These are phyloP conservation scores for Channa striata DNA, from an alignment of 2,797 vertebrate species.

Conservation along the genomic window DNA sequence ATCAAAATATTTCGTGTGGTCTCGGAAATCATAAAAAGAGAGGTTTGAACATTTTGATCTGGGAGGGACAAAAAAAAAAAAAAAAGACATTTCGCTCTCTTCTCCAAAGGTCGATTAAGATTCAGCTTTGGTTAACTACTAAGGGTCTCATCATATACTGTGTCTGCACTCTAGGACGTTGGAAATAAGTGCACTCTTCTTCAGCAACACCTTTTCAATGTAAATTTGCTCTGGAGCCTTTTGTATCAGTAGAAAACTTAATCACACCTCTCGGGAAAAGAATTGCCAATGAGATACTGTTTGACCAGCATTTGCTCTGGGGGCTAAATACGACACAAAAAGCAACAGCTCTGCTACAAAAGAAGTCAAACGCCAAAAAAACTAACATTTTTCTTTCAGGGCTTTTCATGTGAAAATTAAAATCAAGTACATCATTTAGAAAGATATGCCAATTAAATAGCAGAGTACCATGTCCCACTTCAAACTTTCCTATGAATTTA, in stretches of 20 bases:
- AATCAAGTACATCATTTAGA: slow-evolving; percentile 70
- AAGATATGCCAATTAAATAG: slow-evolving; percentile 80
- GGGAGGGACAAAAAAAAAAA: slow-evolving; percentile 81
- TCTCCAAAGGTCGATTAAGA: slow-evolving; percentile 77
- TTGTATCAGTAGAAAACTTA: slow-evolving; percentile 51
- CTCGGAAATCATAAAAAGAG: slow-evolving; percentile 79
- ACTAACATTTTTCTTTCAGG: slow-evolving; percentile 61
- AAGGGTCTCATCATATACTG: slow-evolving; percentile 84
- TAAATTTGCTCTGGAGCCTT: slow-evolving; percentile 73
- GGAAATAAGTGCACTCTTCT: slow-evolving; percentile 95
- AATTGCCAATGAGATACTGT: slow-evolving; percentile 66
- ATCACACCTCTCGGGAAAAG: slow-evolving; percentile 65
- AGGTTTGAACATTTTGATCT: slow-evolving; percentile 86
- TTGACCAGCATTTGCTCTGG: slow-evolving; percentile 55
- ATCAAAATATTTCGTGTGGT: slow-evolving; percentile 74
- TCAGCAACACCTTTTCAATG: slow-evolving; percentile 79
- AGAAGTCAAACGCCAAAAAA: slow-evolving; percentile 56
- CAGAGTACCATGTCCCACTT: slow-evolving; percentile 82
- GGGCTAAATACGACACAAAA: slow-evolving; percentile 53
- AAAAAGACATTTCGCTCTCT: slow-evolving; percentile 79
- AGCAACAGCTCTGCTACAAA: slow-evolving; percentile 71
- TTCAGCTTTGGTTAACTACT: slow-evolving; percentile 95
- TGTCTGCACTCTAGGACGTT: slow-evolving; percentile 80
- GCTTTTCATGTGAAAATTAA: slow-evolving; percentile 64
- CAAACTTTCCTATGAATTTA: slow-evolving; percentile 76